Evolutionary conservation across 2,113 vertebrate species (phyloP).

Genomic region (Anolis carolinensis): DNA sequence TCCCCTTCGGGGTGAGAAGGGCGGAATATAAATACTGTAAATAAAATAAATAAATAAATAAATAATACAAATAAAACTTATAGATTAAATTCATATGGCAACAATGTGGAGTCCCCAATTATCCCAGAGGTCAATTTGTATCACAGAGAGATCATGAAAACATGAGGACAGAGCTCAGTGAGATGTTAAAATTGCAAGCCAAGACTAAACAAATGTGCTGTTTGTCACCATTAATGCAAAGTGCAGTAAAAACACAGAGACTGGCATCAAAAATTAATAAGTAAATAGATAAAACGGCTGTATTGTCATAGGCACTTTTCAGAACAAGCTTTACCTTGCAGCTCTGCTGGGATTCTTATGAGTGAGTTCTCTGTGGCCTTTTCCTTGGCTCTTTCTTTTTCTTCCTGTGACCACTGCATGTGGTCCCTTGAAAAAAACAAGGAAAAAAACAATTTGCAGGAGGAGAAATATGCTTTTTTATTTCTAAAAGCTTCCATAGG

Average conservation of each 20-base stretch:
- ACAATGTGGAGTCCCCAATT: not conserved
- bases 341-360: slow-evolving; percentile 74
- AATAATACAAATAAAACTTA: too few species aligned
- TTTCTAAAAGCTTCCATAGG: not conserved
- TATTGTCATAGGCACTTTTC: not conserved
- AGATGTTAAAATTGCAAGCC: not conserved
- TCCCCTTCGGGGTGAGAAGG: too few species aligned
- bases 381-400: slow-evolving; percentile 78
- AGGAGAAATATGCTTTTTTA: slow-evolving; percentile 22
- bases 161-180: not conserved
- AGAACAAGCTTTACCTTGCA: slow-evolving; percentile 78
- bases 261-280: not conserved
- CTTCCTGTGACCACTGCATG: slow-evolving; percentile 89
- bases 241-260: not conserved
- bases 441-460: not conserved
- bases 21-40: too few species aligned
- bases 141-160: not conserved
- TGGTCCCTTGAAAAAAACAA: slow-evolving; percentile 84
- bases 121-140: not conserved
- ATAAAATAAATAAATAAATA: too few species aligned
- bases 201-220: not conserved
- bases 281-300: not conserved
- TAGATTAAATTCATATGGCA: too few species aligned
- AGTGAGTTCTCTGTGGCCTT: slow-evolving; percentile 83
- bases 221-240: slow-evolving; percentile 6